phyloP scores from a whole-genome alignment of 37 sponge, comb jelly and placozoan species.

The Eunapius fragilis region DNA sequence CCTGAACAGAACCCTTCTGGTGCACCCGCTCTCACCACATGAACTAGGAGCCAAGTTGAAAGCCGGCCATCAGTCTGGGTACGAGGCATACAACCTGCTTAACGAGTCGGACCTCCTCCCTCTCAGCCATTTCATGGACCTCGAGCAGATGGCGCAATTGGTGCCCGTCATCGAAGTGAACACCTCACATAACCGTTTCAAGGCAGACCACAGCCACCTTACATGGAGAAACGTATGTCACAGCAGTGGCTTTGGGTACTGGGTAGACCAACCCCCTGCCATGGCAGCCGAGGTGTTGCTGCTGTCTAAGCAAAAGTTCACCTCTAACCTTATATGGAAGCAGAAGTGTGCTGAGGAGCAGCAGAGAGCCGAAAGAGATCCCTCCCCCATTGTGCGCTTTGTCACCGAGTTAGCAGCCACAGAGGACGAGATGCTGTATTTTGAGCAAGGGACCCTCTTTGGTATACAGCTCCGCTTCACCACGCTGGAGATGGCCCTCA shows the following conservation, averaged over 20 bases:
- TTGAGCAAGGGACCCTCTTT: constrained; percentile 87
- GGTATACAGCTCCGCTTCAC: constrained; percentile 76
- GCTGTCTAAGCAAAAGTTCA: constrained; percentile 48
- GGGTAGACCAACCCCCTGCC: constrained; percentile 68
- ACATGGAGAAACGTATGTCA: constrained; percentile 83
- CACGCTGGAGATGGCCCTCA: constrained; percentile 21
- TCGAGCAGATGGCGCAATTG: constrained; percentile 55
- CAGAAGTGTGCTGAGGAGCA: constrained; percentile 70
- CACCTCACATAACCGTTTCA: constrained; percentile 50
- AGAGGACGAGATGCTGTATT: constrained; percentile 74
- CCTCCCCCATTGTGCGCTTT: constrained; percentile 41
- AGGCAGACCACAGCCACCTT: constrained; percentile 21
- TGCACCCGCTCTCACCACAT: constrained; percentile 86
- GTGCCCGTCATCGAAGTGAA: constrained; percentile 48
- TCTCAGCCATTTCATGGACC: constrained; percentile 63
- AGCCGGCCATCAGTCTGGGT: constrained; percentile 39
- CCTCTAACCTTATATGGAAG: constrained; percentile 47
- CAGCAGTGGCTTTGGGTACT: constrained; percentile 79
- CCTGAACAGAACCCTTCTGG: constrained; percentile 81
- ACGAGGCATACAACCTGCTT: constrained; percentile 73
- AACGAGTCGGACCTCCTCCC: constrained; percentile 60
- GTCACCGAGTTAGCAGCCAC: constrained; percentile 59
- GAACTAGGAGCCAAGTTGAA: constrained; percentile 46
- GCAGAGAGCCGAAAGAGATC: neutral
- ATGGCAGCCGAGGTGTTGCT: constrained; percentile 34